Percentiles rank a stretch among this genome's conserved stretches.
These are phyloP conservation scores for Paramuricea clavata DNA, from an alignment of 92 coral and sea anemone genomes.

Conservation along the genomic window DNA sequence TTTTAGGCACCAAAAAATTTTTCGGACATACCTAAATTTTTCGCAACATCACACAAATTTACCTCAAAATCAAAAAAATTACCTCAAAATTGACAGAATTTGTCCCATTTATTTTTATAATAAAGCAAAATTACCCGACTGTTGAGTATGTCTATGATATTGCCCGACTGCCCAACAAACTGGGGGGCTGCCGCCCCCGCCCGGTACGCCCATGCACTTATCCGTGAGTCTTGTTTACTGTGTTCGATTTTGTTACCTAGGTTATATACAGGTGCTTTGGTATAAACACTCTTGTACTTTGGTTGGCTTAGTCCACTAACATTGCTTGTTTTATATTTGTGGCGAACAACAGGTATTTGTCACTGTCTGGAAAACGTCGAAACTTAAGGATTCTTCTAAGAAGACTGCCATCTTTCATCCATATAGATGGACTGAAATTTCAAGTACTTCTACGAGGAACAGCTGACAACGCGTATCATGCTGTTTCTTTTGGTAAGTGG, in stretches of 20 bases:
- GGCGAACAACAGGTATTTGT: not conserved
- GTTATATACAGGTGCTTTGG: not conserved
- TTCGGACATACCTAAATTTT: too few species aligned
- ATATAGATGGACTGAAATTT: not conserved
- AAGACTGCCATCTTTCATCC: not conserved
- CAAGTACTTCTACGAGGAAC: not conserved
- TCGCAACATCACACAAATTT: too few species aligned
- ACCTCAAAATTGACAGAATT: too few species aligned
- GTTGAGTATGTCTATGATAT: too few species aligned
- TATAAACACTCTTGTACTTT: not conserved
- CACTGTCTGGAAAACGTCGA: not conserved
- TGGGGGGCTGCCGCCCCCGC: too few species aligned
- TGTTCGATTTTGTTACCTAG: not conserved
- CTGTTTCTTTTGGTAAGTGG: not conserved
- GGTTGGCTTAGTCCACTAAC: not conserved
- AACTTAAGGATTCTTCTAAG: not conserved
- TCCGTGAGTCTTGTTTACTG: not conserved
- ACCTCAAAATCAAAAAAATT: too few species aligned
- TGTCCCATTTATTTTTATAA: too few species aligned
- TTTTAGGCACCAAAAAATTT: too few species aligned
- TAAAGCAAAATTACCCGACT: too few species aligned
- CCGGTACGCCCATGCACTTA: too few species aligned
- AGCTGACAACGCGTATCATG: not conserved
- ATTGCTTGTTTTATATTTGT: not conserved
- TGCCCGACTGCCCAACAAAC: too few species aligned